phyloP scores from a whole-genome alignment of 2,888 invertebrate species.

The Plebejus melissa region DNA sequence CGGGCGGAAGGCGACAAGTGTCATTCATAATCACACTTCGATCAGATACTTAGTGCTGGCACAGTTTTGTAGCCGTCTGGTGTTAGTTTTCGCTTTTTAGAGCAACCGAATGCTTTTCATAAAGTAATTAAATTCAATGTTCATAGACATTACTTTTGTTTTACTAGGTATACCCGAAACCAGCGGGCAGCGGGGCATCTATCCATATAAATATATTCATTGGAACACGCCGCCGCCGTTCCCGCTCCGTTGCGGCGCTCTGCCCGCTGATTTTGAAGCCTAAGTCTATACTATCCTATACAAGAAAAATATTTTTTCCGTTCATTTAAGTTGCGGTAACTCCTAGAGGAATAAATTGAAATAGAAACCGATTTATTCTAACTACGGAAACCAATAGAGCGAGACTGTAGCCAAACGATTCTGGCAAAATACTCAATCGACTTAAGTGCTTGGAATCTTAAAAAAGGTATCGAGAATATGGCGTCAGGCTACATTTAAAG shows the following conservation, averaged over 20 bases:
- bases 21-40: conserved; percentile 14
- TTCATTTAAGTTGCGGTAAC: not conserved
- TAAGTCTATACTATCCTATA: no score
- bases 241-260: no score
- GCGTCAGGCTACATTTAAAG: conserved; percentile 13
- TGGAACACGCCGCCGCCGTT: no score
- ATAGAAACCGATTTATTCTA: not conserved
- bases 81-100: no score
- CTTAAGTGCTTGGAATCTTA: not conserved
- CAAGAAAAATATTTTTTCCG: no score
- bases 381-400: not conserved
- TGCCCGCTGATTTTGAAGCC: no score
- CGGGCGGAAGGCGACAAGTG: conserved; percentile 7
- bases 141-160: no score
- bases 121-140: no score
- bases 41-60: not conserved
- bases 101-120: no score
- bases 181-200: no score
- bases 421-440: not conserved
- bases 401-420: conserved; percentile 2
- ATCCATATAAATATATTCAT: no score
- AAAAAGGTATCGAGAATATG: not conserved
- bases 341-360: not conserved
- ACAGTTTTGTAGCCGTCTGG: not conserved
- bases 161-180: no score